Evolutionary conservation across 2,888 invertebrate species (phyloP), one percentile per base, ranked within the genome.

Genomic region (Galeruca laticollis): DNA sequence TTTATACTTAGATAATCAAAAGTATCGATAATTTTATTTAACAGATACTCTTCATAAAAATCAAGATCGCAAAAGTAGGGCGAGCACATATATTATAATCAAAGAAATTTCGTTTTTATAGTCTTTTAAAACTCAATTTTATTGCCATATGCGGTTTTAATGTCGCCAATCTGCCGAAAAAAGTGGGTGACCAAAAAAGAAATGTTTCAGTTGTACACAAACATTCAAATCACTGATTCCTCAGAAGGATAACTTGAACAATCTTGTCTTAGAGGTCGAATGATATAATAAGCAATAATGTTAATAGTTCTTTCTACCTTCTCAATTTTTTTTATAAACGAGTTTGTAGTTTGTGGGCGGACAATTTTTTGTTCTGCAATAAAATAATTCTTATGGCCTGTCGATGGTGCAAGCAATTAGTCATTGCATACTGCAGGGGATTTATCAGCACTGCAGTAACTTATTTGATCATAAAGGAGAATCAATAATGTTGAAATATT

Each of bases 391-490:
- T 64, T 40, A 64, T 64, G 56, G 54, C 15, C 15, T 26, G 26
- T 37, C 21, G 52, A 63, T 52, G 40, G 51, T 63, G 31, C 31
- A 63, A 63, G 52, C 52, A 63, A 63, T 63, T 63, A 63, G 62
- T 63, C 37, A 63, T 37, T 37, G 62, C 51, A 51, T 51, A 51
- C 20, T 51, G 20, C 51, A 15, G 51, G 10, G 15, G 51, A 20
- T 5, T 51, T 51, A 51, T 51, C 51, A 51, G 51, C 20, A 20
- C 20, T 20, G 26, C 26, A 26, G 6, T 26, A 26, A 26, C 3
- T 26, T 26, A 26, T 26, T 26, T 26, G 26, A 26, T 26, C 26
- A 26, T 26, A 5, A 26, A 26, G 26, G 26, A 26, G 26, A 26
- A 6, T 26, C 26, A 26, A 6, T 6, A 6, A 26, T 26, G 26